Evolutionary conservation across 2,888 invertebrate species (phyloP).

Genomic region (Horisme vitalbata): DNA sequence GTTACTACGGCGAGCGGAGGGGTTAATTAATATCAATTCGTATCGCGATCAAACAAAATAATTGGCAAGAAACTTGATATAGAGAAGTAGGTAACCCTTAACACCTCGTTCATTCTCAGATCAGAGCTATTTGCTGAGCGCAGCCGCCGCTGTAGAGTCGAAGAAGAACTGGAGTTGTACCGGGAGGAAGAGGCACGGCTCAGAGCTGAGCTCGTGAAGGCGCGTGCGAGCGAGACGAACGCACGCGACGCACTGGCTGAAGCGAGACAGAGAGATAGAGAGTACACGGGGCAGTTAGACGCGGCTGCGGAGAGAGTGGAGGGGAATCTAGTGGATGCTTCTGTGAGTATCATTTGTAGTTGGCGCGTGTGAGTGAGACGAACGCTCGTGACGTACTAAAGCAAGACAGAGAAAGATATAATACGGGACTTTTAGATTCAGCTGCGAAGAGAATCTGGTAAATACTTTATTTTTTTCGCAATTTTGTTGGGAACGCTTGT

Average conservation of each 20-base stretch:
- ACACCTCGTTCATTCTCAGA: conserved; percentile 36
- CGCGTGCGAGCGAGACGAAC: conserved; percentile 34
- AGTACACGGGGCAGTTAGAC: conserved; percentile 38
- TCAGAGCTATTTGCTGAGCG: conserved; percentile 68
- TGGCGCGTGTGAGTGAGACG: too few species aligned
- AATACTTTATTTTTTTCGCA: too few species aligned
- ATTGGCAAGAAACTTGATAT: too few species aligned
- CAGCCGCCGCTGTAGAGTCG: conserved; percentile 61
- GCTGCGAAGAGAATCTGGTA: too few species aligned
- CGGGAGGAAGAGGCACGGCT: conserved; percentile 42
- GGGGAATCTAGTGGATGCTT: conserved; percentile 36
- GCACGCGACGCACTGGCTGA: conserved; percentile 30
- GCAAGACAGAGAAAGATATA: too few species aligned
- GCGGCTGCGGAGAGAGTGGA: conserved; percentile 37
- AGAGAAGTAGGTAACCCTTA: too few species aligned
- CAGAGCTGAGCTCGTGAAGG: conserved; percentile 41
- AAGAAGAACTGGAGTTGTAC: conserved; percentile 52
- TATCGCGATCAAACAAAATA: too few species aligned
- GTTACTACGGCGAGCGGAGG: too few species aligned
- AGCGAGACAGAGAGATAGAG: conserved; percentile 27
- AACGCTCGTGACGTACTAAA: too few species aligned
- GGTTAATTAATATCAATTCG: too few species aligned
- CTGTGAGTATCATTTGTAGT: conserved; percentile 32
- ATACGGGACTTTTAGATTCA: too few species aligned
- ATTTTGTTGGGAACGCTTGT: too few species aligned